Conservation (phyloP, 1,140 invertebrate genomes). For the Solenopsis invicta region DNA sequence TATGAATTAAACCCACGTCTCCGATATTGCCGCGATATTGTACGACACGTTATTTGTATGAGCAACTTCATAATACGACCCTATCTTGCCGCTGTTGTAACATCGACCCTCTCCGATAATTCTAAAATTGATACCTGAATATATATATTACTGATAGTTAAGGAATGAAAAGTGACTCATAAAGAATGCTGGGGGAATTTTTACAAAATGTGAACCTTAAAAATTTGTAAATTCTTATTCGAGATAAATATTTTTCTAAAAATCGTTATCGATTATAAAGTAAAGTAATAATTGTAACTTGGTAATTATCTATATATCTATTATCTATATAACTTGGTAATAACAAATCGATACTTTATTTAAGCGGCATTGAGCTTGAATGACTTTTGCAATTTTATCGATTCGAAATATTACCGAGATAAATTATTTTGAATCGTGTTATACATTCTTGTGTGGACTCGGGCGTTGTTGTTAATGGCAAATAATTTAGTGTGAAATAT, state of each 20-base stretch:
- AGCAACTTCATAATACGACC: conserved; percentile 53
- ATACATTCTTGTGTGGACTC: background rate
- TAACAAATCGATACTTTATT: background rate
- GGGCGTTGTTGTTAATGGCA: background rate
- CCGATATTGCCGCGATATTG: conserved; percentile 47
- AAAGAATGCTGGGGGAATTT: background rate
- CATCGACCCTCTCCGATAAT: conserved; percentile 38
- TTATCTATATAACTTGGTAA: too few relatives aligned
- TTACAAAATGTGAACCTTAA: background rate
- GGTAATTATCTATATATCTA: too few relatives aligned
- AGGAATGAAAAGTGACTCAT: background rate
- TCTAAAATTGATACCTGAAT: conserved; percentile 45
- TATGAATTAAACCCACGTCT: conserved; percentile 55
- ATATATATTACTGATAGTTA: background rate
- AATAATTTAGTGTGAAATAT: conserved; percentile 31
- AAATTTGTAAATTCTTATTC: conserved; percentile 4
- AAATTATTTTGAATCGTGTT: background rate
- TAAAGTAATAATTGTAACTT: background rate
- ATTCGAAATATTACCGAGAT: background rate
- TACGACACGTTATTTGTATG: conserved; percentile 48
- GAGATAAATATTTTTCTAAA: background rate
- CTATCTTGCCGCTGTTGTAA: conserved; percentile 44
- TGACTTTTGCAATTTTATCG: background rate
- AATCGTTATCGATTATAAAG: background rate
- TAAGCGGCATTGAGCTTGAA: background rate